Conservation (phyloP, 2,888 invertebrate species). For the Eremobia ochroleuca region DNA sequence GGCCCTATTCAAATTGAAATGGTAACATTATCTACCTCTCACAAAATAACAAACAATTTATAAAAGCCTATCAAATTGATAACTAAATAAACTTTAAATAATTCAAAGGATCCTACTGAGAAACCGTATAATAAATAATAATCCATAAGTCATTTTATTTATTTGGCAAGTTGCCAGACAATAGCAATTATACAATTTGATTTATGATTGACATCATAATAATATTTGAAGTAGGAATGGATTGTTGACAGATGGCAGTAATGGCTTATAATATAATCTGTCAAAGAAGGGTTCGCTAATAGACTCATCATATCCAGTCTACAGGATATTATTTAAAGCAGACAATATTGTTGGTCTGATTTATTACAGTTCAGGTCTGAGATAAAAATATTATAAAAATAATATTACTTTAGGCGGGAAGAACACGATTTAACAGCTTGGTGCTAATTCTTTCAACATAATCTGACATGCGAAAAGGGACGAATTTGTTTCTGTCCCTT, state of each 20-base stretch:
- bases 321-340: background rate
- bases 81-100: constrained; percentile 1
- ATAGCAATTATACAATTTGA: background rate
- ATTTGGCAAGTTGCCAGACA: constrained; percentile 32
- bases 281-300: background rate
- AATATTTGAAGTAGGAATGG: constrained; percentile 15
- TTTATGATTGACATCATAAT: constrained; percentile 35
- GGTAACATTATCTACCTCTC: background rate
- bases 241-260: constrained; percentile 18
- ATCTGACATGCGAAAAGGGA: background rate
- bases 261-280: background rate
- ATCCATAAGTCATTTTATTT: constrained; percentile 4
- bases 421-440: too few species aligned
- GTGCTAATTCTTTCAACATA: background rate
- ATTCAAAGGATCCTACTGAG: background rate
- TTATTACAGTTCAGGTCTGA: too few species aligned
- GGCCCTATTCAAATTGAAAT: background rate
- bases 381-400: background rate
- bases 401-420: background rate
- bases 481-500: background rate
- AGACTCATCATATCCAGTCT: background rate
- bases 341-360: background rate
- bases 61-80: background rate
- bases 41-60: constrained; percentile 8
- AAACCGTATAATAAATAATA: background rate